Base-by-base conservation (phyloP, 1,140 invertebrate genomes). In the Drosophila lini region DNA sequence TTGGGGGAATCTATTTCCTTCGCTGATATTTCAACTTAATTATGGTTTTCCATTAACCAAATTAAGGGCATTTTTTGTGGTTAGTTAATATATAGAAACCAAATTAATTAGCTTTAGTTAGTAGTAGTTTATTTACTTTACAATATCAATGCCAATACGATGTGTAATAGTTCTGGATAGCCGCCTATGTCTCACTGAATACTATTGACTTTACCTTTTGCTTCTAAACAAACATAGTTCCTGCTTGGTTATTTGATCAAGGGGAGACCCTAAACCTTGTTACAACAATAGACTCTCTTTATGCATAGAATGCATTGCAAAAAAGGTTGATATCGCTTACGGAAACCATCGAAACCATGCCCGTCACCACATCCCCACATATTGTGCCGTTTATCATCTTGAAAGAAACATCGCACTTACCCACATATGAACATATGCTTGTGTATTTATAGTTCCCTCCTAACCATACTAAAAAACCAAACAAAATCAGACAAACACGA, bases 371-470 rank as follows among this genome's bases (percentile, higher is more conserved):
- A 42, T 41, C 50, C 32, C 13, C 16, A 64, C 45, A 41, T 64
- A 28, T 42, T 42, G n/a, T 15, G 15, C 36, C 41, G 16, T 55
- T 22, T 31, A 28, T 40, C 62, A 68, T 47, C 16, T 38, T 22
- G 22, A 9, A 32, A 28, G 19, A 68, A 36, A 70, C 50, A 42
- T 48, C 22, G 28, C 68, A 71, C 68, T 71, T 71, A 71, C 44
- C 65, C 34, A 50, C 44, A 71, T 53, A 15, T 71, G 22, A 48
- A 36, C 68, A 71, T 71, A 71, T 71, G 68, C 68, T 71, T 71
- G 65, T 71, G 65, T 71, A 71, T 59, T 71, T 71, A 50, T 71
- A 71, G 68, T 71, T 71, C 45, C 62, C 62, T 67, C 52, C 59
- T 55, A 78, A 69, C 34, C 38, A 78, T 78, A 76, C 55, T 58